Base-by-base conservation (phyloP, 2,888 invertebrate genomes). In the Dolichomitus sp. region DNA sequence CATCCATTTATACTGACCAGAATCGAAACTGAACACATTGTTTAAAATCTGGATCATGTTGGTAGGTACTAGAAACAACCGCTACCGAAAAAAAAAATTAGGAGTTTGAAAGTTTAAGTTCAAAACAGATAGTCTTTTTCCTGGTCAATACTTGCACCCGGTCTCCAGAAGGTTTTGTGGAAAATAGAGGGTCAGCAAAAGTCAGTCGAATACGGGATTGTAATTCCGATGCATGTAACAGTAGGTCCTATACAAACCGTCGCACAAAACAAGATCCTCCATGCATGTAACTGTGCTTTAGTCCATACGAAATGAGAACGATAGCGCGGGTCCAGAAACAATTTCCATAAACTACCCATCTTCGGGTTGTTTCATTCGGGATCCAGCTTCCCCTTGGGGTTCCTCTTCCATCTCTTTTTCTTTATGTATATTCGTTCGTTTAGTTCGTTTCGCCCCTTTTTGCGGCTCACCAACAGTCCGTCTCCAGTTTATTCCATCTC, bases 281-380 rank as follows among this genome's bases (percentile, higher is more conserved):
- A 33, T 33, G 33, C 6, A 33, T 33, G 76, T 59, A 45, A 52
- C 74, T 57, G 45, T 66, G 61, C 74, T 63, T 74, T 69, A 69
- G 77, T 63, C 74, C 68, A 65, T 72, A 40, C 66, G 59, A 30
- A 66, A 76, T 72, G 68, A 81, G 69, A 57, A 65, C 80, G 76
- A 84, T 81, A 42, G 69, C 84, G 77, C 80, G 78, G 87, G 88
- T 86, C 86, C 77, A 61, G 70, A 82, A 80, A 87, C 89, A 88
- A 91, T 91, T 91, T 90, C 90, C 91, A 90, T 91, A 91, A 90
- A 90, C 87, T 89, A 85, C 85, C 84, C 86, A 88, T 90, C 88
- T 87, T 81, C 84, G 73, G 87, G 84, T 72, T 70, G 75, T 52
- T 69, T 48, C 68, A 76, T 75, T 80, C 45, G 23, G n/a, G 11